Conservation (phyloP, 2,888 invertebrate genomes). For the Gnatocerus cornutus region DNA sequence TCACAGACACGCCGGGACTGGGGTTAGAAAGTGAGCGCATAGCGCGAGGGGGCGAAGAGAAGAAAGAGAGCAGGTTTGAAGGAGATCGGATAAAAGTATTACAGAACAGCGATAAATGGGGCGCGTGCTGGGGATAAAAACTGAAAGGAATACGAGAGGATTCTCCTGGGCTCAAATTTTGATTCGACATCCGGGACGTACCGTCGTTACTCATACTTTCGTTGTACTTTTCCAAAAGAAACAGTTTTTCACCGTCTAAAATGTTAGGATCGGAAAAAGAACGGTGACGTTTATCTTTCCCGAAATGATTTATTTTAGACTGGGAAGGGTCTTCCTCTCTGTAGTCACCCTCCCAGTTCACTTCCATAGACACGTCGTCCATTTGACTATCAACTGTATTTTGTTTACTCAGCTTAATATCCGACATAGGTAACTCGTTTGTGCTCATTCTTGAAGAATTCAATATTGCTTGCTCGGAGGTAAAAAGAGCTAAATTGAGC, state of each 20-base stretch:
- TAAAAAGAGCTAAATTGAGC: conserved; percentile 68
- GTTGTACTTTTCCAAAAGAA: conserved; percentile 60
- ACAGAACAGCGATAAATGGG: conserved; percentile 52
- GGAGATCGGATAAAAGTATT: conserved; percentile 62
- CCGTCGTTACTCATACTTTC: conserved; percentile 55
- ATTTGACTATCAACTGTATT: conserved; percentile 60
- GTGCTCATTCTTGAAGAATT: conserved; percentile 62
- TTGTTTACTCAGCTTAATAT: conserved; percentile 60
- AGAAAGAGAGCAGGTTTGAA: conserved; percentile 66
- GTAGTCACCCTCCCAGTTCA: conserved; percentile 64
- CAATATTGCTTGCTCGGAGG: conserved; percentile 60
- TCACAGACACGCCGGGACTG: conserved; percentile 58
- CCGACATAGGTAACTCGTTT: conserved; percentile 66
- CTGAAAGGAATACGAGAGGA: conserved; percentile 61
- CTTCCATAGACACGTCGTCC: conserved; percentile 63
- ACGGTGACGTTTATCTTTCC: conserved; percentile 56
- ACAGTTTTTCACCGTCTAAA: conserved; percentile 62
- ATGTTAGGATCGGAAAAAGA: conserved; percentile 70
- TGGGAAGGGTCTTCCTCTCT: conserved; percentile 53
- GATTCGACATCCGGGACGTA: conserved; percentile 33
- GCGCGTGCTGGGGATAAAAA: conserved; percentile 63
- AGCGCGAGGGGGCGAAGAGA: conserved; percentile 60
- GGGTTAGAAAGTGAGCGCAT: conserved; percentile 66
- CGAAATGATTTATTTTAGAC: conserved; percentile 39
- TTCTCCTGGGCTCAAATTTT: conserved; percentile 60